A percentile compares a stretch with the other conserved stretches of the same genome.
Conservation (phyloP, 2,888 invertebrate species). For the Nymphalis polychloros region DNA sequence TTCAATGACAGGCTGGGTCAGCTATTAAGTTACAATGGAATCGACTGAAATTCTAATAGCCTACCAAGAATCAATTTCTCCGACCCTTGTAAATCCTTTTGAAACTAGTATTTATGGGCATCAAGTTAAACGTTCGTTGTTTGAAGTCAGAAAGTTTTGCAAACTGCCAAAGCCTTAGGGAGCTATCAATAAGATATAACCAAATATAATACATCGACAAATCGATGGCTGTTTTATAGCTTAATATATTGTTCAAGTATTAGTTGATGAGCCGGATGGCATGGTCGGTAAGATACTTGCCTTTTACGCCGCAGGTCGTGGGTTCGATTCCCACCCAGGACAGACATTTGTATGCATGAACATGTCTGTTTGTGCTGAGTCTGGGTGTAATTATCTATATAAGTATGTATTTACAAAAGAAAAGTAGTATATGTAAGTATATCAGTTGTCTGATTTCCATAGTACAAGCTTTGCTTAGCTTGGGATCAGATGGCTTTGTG, state of each 20-base stretch:
- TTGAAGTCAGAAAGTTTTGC: constrained; percentile 34
- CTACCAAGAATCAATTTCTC: constrained; percentile 38
- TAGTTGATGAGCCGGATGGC: neutral
- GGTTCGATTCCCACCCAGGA: too few relatives aligned
- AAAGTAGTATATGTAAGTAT: too few relatives aligned
- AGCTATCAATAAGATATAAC: constrained; percentile 29
- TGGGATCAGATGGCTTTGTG: too few relatives aligned
- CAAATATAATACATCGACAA: constrained; percentile 12
- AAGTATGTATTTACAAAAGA: too few relatives aligned
- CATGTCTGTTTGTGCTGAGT: too few relatives aligned
- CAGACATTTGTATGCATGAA: too few relatives aligned
- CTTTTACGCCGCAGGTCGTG: too few relatives aligned
- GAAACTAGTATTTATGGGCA: constrained; percentile 38
- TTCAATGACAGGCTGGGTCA: neutral
- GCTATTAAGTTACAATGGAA: constrained; percentile 17
- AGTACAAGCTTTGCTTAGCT: too few relatives aligned
- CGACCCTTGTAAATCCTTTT: constrained; percentile 38
- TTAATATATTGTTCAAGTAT: neutral
- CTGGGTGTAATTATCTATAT: too few relatives aligned
- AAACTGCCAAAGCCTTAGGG: constrained; percentile 30
- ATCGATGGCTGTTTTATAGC: constrained; percentile 5
- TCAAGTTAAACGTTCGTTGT: constrained; percentile 39
- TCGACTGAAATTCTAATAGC: constrained; percentile 33
- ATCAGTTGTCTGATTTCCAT: too few relatives aligned
- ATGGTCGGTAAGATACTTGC: too few relatives aligned